Conservation (phyloP, 2,797 vertebrate species). For the Xenentodon cancila region DNA sequence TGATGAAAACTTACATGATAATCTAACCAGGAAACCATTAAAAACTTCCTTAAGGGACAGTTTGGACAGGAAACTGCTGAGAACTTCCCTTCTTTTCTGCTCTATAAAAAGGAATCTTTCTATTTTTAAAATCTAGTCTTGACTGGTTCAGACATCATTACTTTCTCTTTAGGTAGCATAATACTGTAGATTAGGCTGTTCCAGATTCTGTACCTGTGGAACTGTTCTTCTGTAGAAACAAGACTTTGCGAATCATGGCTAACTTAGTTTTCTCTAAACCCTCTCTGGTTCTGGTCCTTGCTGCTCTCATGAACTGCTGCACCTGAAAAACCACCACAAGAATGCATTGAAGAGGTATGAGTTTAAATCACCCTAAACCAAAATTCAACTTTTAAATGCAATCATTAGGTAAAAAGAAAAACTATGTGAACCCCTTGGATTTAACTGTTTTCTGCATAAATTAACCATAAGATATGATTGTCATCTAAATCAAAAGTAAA, state of each 20-base stretch:
- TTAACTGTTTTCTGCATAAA: no score
- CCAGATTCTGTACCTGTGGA: constrained; percentile 73
- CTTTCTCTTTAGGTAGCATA: not conserved
- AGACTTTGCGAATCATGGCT: constrained; percentile 89
- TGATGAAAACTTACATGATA: no score
- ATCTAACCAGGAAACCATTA: no score
- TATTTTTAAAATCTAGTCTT: no score
- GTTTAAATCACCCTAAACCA: not conserved
- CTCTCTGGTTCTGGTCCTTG: constrained; percentile 89
- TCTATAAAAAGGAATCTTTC: no score
- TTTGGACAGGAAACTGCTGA: not conserved
- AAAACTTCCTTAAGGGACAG: no score
- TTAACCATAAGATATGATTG: no score
- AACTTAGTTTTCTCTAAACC: constrained; percentile 90
- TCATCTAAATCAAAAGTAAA: no score
- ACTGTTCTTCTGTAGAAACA: constrained; percentile 89
- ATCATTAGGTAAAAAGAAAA: not conserved
- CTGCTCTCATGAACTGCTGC: constrained; percentile 91
- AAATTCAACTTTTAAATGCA: not conserved
- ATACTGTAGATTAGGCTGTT: not conserved
- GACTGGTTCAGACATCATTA: not conserved
- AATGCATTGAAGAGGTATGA: not conserved
- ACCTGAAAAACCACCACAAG: constrained; percentile 73
- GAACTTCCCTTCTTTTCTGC: not conserved
- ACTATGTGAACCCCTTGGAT: no score